A percentile compares a stretch with the other conserved stretches of the same genome.
phyloP scores from a whole-genome alignment of 2,113 vertebrate species.

The Oenanthe oenanthe region DNA sequence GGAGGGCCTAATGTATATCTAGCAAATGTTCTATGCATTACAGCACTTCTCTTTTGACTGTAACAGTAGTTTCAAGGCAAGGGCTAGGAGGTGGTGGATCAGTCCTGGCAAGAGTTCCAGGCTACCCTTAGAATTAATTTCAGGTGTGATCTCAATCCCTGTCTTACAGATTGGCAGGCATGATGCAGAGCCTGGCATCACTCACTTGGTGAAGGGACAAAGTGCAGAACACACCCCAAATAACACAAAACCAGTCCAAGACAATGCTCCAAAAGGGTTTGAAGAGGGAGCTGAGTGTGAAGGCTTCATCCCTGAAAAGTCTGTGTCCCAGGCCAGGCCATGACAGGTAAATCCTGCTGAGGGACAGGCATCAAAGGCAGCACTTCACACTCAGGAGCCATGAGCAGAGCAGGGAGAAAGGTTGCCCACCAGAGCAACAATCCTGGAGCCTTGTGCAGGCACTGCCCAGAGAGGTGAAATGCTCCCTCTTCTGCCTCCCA shows the following conservation, averaged over 20 bases:
- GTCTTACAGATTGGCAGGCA: background rate
- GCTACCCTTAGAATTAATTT: background rate
- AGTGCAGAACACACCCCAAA: background rate
- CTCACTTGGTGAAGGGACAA: background rate
- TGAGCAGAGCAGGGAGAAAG: background rate
- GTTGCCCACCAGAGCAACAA: background rate
- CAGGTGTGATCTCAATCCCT: background rate
- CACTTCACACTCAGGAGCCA: background rate
- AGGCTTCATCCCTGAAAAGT: background rate
- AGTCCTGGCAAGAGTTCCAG: background rate
- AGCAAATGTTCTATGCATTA: background rate
- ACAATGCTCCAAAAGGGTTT: fast-evolving
- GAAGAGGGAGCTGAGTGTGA: background rate
- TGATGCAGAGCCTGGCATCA: background rate
- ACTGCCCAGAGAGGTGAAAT: background rate
- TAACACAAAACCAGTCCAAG: background rate
- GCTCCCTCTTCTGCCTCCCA: background rate
- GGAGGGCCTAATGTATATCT: background rate
- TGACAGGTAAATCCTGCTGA: background rate
- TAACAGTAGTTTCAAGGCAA: background rate
- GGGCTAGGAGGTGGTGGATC: background rate
- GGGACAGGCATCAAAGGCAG: background rate
- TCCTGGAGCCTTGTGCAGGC: background rate
- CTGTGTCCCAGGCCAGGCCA: background rate
- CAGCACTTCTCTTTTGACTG: background rate